Conservation (phyloP, 2,888 invertebrate genomes). For the Glomeris marginata region DNA sequence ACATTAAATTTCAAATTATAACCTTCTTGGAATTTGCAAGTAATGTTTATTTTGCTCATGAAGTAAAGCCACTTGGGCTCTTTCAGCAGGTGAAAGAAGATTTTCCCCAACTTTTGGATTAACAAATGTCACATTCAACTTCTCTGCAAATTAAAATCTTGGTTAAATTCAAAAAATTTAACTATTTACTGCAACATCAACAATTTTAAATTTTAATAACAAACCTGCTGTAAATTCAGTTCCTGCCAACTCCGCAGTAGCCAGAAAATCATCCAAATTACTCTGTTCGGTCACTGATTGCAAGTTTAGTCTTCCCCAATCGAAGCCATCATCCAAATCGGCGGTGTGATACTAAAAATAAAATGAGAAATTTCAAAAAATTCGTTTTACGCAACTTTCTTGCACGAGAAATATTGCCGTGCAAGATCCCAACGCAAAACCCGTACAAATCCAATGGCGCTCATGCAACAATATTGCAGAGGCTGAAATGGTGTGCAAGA, state of each 20-base stretch:
- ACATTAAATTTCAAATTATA: slow-evolving; percentile 10
- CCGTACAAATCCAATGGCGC: background rate
- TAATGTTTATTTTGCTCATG: slow-evolving; percentile 40
- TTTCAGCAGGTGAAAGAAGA: slow-evolving; percentile 43
- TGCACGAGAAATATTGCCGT: background rate
- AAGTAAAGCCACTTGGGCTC: slow-evolving; percentile 16
- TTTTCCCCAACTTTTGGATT: slow-evolving; percentile 45
- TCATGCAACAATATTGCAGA: background rate
- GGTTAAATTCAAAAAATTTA: background rate
- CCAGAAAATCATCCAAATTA: slow-evolving; percentile 89
- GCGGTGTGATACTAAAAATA: slow-evolving; percentile 56
- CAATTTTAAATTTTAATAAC: background rate
- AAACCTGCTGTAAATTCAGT: slow-evolving; percentile 61
- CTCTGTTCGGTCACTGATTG: slow-evolving; percentile 90
- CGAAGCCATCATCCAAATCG: slow-evolving; percentile 76
- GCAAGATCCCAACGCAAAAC: background rate
- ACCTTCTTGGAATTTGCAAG: slow-evolving; percentile 68
- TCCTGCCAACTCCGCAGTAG: slow-evolving; percentile 85
- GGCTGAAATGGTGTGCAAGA: background rate
- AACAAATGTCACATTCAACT: slow-evolving; percentile 64
- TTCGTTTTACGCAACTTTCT: background rate
- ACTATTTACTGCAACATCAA: background rate
- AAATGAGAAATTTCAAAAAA: background rate
- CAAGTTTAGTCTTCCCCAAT: slow-evolving; percentile 77
- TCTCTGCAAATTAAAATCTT: slow-evolving; percentile 45